Evolutionary conservation across 1,140 invertebrate species (phyloP), one percentile per base, ranked within the genome.

Genomic region (Riptortus pedestris): DNA sequence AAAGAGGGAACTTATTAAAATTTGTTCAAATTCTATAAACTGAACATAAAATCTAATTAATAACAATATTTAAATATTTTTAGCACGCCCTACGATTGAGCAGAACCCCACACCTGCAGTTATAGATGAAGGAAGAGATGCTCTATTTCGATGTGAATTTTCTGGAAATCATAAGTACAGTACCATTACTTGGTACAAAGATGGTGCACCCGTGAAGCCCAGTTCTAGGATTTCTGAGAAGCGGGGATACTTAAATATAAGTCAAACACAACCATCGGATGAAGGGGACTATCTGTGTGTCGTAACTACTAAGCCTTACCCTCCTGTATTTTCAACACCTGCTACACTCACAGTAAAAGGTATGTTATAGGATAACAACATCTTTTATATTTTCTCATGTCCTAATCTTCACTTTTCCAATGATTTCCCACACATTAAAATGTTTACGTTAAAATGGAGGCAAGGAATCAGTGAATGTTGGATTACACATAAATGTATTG

Each of bases 161-260:
- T 74, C 74, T 1, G 82, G 81, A 0, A 80, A 27, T 78, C 79
- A 55, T 83, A 84, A 2, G 75, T 86, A 57, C 14, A 86, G 83
- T 1, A 74, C 73, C 4, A 78, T 85, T 0, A 78, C 78, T n/a
- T 91, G 89, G 89, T 73, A 81, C 22, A 88, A 87, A 71, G 84
- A 90, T 71, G 81, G 81, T 4, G 43, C 43, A 4, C 31, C 22
- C 18, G 26, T 47, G 47, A 69, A 52, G 61, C 57, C n/a, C 26
- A 52, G 12, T 51, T 48, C 18, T 16, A 61, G 27, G 64, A 75
- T 76, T 60, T 75, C 74, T 68, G 72, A 77, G 62, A 75, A 79
- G 48, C 82, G 83, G 69, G 83, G 81, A 5, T 84, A 78, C 1
- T 70, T 88, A 28, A 70, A 78, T 27, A 83, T 89, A 55, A 76